phyloP scores from a whole-genome alignment of 1,140 invertebrate species.

The Sarcophaga bullata region DNA sequence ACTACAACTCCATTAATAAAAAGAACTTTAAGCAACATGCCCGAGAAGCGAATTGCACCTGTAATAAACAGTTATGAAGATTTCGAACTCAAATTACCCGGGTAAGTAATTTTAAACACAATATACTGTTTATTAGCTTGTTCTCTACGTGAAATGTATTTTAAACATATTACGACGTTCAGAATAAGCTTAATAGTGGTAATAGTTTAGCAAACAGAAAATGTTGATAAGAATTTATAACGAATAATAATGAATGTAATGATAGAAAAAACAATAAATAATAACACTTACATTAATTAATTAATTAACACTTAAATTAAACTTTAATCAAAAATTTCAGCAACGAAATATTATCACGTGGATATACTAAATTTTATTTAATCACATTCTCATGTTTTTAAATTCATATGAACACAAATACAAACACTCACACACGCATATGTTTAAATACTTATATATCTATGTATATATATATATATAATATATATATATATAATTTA shows the following conservation, averaged over 20 bases:
- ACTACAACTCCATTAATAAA: background rate
- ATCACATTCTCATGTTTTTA: background rate
- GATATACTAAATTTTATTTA: background rate
- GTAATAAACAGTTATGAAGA: constrained; percentile 54
- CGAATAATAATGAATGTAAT: background rate
- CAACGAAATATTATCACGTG: background rate
- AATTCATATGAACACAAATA: background rate
- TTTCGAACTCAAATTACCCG: constrained; percentile 55
- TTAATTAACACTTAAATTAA: background rate
- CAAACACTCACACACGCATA: no score
- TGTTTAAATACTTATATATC: no score
- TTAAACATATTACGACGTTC: background rate
- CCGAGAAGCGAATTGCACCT: constrained; percentile 55
- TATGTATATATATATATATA: no score
- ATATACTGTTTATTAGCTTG: background rate
- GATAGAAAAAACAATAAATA: background rate
- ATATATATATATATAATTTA: no score
- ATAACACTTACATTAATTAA: background rate
- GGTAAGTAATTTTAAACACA: constrained; percentile 50
- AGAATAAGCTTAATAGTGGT: background rate
- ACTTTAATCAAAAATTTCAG: background rate
- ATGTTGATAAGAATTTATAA: background rate
- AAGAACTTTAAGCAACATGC: constrained; percentile 47
- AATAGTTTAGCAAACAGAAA: background rate
- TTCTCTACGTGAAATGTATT: background rate